A percentile compares a stretch with the other conserved stretches of the same genome.
These are phyloP conservation scores for Poecilia gillii DNA, from an alignment of 2,797 vertebrate species.

Conservation along the genomic window DNA sequence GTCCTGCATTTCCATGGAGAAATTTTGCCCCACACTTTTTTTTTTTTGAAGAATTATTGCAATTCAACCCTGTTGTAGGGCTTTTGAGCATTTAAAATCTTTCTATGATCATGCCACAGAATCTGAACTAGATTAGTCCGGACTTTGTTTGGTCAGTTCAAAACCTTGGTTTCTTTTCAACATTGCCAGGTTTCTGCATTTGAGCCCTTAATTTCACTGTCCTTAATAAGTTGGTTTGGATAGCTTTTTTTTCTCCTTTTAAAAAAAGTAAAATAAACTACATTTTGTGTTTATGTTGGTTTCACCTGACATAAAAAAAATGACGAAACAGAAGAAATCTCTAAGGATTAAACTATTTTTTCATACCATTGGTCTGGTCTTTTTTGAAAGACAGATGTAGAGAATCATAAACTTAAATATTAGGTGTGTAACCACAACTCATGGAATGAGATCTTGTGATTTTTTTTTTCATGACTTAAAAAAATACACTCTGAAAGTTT, in stretches of 20 bases:
- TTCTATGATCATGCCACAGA: not conserved
- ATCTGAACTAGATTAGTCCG: not conserved
- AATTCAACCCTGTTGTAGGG: not conserved
- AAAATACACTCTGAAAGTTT: not conserved
- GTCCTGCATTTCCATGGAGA: not conserved
- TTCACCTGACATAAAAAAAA: not conserved
- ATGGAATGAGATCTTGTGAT: not conserved
- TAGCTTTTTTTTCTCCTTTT: not conserved
- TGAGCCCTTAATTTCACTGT: not conserved
- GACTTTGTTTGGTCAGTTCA: not conserved
- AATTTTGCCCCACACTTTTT: not conserved
- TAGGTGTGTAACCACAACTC: not conserved
- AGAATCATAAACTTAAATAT: not conserved
- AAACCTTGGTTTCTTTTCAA: not conserved
- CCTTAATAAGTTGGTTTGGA: not conserved
- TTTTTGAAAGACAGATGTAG: not conserved
- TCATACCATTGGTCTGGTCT: not conserved
- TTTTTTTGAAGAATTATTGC: not conserved
- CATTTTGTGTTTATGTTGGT: not conserved
- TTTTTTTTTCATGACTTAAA: not conserved
- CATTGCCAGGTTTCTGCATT: not conserved
- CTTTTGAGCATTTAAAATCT: not conserved
- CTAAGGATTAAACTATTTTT: not conserved
- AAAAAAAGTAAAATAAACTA: not conserved
- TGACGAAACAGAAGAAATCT: not conserved